These are phyloP conservation scores for Xiphophorus couchianus DNA, from an alignment of 2,113 vertebrate genomes.

Conservation along the genomic window DNA sequence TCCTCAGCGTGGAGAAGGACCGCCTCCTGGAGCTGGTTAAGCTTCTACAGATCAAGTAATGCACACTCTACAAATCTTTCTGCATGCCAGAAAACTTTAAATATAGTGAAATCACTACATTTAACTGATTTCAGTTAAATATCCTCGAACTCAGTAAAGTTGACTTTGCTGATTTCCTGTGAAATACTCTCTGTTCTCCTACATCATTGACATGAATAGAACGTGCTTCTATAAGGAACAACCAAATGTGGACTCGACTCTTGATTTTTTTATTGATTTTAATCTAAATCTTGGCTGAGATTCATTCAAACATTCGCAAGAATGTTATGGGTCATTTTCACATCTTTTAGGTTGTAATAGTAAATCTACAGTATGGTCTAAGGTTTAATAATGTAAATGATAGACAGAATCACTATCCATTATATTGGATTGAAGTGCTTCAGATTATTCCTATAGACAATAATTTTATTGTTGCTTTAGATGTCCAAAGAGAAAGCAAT, in stretches of 20 bases:
- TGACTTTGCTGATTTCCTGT: neutral
- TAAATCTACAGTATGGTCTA: neutral
- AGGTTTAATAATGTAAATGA: neutral
- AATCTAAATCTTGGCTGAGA: neutral
- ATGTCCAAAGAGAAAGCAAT: neutral
- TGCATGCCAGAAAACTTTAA: neutral
- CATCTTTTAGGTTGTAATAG: neutral
- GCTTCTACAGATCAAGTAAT: slow-evolving; percentile 81
- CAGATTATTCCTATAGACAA: neutral
- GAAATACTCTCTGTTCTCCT: neutral
- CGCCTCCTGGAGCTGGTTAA: slow-evolving; percentile 80
- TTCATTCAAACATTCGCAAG: neutral
- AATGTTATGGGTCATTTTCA: too few relatives aligned
- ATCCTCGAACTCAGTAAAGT: too few relatives aligned
- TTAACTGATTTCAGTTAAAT: too few relatives aligned
- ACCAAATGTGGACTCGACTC: too few relatives aligned
- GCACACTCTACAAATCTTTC: neutral
- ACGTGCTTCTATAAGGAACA: too few relatives aligned
- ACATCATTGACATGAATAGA: neutral
- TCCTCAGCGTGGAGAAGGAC: slow-evolving; percentile 80
- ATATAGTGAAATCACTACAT: too few relatives aligned
- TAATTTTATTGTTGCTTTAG: neutral
- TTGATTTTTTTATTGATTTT: neutral
- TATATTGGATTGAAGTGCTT: neutral
- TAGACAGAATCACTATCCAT: neutral